Evolutionary conservation across 2,113 vertebrate species (phyloP), one percentile per base, ranked within the genome.

Genomic region (Gracilinanus agilis): DNA sequence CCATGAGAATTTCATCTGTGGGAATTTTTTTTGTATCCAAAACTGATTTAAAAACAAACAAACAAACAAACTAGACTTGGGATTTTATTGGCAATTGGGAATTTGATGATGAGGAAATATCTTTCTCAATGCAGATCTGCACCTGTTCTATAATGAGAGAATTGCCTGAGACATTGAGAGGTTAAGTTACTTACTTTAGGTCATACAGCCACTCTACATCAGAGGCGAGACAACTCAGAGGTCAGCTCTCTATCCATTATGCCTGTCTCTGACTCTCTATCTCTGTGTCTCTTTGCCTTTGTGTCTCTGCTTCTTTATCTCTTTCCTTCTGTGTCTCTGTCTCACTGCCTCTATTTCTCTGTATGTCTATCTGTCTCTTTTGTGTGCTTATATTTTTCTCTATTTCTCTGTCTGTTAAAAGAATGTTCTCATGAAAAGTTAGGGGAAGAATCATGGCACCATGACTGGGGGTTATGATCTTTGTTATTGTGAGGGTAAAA

Each of bases 1-100:
- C 97, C 96, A 97, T 97, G 97, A 97, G 21, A 40, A 83, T 21
- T n/a, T 83, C 67, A 40, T 23, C 25, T 29, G 58, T 61, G 58
- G 58, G 9, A 61, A 29, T 29, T 11, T 61, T 29, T 61, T 61
- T 61, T 21, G 5, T n/a, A 83, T 83, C 67, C 67, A 40, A 40
- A 83, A 16, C n/a, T 83, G 67, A 16, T 6, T 83, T 40, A 83
- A 83, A 75, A 40, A 83, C n/a, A 24, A 56, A 21, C 13, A 34
- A 12, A n/a, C 61, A 75, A 21, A 13, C 19, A 83, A 83, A 83
- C 67, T 83, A 40, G 67, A 83, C 5, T 83, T 83, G n/a, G 1
- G 1, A 83, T 83, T 40, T 83, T 34, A 83, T 40, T 83, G 67
- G 16, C n/a, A 40, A 40, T 40, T 40, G 34, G 8, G 34, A 83